Conservation (phyloP, 2,797 vertebrate species). For the Psittacula echo region DNA sequence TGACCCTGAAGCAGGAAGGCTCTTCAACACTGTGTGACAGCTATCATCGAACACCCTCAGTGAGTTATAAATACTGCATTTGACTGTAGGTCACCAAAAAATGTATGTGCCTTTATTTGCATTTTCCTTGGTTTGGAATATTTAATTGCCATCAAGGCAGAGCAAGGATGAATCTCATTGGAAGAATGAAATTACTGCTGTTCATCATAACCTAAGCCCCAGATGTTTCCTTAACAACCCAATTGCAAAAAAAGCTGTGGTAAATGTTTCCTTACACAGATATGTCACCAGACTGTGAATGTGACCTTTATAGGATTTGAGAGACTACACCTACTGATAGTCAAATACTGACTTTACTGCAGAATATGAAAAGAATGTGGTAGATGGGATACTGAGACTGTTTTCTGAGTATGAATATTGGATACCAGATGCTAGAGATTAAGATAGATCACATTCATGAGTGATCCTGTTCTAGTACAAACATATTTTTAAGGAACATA, state of each 20-base stretch:
- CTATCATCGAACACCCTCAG: slow-evolving; percentile 87
- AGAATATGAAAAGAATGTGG: not conserved
- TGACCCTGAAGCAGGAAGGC: slow-evolving; percentile 90
- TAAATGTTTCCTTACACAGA: not conserved
- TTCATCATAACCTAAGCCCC: not conserved
- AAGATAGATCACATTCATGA: not conserved
- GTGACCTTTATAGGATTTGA: not conserved
- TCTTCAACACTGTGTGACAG: slow-evolving; percentile 84
- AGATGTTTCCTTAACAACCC: not conserved
- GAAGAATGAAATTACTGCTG: not conserved
- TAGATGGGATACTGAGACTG: not conserved
- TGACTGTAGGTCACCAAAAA: not conserved
- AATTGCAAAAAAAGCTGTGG: not conserved
- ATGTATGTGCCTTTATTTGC: not conserved
- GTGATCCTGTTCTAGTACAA: not conserved
- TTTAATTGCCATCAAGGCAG: not conserved
- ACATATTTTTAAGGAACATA: not conserved
- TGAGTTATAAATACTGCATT: slow-evolving; percentile 69
- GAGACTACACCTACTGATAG: not conserved
- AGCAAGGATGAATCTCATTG: not conserved
- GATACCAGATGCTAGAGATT: not conserved
- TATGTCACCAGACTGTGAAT: not conserved
- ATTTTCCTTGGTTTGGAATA: not conserved
- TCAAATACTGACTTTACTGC: not conserved
- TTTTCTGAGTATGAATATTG: not conserved